These are phyloP conservation scores for Etheostoma spectabile DNA, from an alignment of 2,113 vertebrate species.

Conservation along the genomic window DNA sequence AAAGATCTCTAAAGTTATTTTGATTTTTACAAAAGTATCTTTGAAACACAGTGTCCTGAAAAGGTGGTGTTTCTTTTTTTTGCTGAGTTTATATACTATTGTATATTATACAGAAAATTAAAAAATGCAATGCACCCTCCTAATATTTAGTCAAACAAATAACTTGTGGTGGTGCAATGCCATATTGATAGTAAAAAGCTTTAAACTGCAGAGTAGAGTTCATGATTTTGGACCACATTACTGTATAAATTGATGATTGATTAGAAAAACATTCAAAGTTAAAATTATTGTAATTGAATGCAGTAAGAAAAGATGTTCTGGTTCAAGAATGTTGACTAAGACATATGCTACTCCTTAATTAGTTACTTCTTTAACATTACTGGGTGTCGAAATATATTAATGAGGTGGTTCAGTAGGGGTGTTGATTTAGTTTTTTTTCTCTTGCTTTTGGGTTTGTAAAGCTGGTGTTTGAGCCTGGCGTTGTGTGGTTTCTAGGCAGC, in stretches of 20 bases:
- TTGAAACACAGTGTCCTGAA: too few species aligned
- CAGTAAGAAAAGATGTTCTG: background rate
- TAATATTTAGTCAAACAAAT: too few species aligned
- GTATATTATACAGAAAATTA: background rate
- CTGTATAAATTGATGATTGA: background rate
- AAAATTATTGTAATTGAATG: background rate
- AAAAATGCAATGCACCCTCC: background rate
- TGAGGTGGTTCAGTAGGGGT: background rate
- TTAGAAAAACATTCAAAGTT: background rate
- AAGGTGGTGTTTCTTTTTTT: too few species aligned
- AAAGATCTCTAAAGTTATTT: too few species aligned
- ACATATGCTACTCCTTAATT: conserved; percentile 19
- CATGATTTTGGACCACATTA: background rate
- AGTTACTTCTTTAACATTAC: conserved; percentile 12
- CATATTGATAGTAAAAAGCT: background rate
- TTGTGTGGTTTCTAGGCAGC: conserved; percentile 47
- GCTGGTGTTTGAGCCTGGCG: conserved; percentile 13
- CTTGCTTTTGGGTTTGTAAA: background rate
- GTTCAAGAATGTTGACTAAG: conserved; percentile 12
- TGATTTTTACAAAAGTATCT: too few species aligned
- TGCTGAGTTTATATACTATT: background rate
- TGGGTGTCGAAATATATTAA: conserved; percentile 6
- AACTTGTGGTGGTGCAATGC: background rate
- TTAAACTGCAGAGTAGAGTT: background rate
- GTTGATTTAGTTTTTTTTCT: background rate